phyloP scores from a whole-genome alignment of 2,888 invertebrate species.

The Dryocosmus kuriphilus region DNA sequence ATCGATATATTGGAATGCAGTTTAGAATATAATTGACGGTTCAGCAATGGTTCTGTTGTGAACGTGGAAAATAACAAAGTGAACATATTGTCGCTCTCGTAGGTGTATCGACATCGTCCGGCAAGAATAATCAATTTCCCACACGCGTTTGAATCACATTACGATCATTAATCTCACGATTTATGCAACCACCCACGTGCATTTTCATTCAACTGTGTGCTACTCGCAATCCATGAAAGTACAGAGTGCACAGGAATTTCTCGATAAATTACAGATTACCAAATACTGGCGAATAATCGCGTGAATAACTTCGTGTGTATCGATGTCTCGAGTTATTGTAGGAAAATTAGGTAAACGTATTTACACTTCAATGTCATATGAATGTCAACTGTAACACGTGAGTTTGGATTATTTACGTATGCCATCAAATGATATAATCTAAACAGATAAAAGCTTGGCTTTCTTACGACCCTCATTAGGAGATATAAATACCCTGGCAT shows the following conservation, averaged over 20 bases:
- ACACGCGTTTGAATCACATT: slow-evolving; percentile 41
- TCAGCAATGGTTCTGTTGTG: not conserved
- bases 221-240: slow-evolving; percentile 38
- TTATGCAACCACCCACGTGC: slow-evolving; percentile 49
- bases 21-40: slow-evolving; percentile 30
- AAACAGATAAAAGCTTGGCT: not conserved
- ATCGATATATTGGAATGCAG: slow-evolving; percentile 1
- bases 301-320: slow-evolving; percentile 42
- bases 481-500: not conserved
- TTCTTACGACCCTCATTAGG: not conserved
- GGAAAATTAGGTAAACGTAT: slow-evolving; percentile 46
- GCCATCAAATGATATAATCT: not conserved
- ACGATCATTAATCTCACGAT: slow-evolving; percentile 46
- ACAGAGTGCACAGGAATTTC: slow-evolving; percentile 38
- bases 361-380: slow-evolving; percentile 37
- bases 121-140: slow-evolving; percentile 39
- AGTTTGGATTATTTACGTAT: slow-evolving; percentile 33
- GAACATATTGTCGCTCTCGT: slow-evolving; percentile 25
- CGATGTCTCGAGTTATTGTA: slow-evolving; percentile 39
- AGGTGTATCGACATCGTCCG: slow-evolving; percentile 28
- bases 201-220: slow-evolving; percentile 37
- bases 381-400: slow-evolving; percentile 1
- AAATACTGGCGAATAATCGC: slow-evolving; percentile 38
- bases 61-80: slow-evolving; percentile 17
- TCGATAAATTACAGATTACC: slow-evolving; percentile 49